phyloP scores from a whole-genome alignment of 1,140 invertebrate genomes.

The Colletes latitarsis region DNA sequence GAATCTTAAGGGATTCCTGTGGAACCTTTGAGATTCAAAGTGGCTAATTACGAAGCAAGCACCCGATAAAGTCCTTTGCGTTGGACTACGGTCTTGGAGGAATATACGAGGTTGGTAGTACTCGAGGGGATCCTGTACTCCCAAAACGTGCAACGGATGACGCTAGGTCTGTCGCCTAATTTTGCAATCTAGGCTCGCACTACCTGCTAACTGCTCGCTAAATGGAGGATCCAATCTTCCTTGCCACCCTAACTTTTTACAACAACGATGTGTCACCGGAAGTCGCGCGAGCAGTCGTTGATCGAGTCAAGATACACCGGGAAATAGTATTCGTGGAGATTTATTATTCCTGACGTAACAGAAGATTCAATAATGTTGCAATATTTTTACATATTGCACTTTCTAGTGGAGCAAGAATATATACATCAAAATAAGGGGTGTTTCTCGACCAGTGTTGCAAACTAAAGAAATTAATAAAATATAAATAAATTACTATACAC shows the following conservation, averaged over 20 bases:
- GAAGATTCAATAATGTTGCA: too few relatives aligned
- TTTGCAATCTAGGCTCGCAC: constrained; percentile 74
- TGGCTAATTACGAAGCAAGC: constrained; percentile 68
- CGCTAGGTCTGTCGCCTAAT: constrained; percentile 71
- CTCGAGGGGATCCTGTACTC: constrained; percentile 64
- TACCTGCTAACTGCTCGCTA: constrained; percentile 76
- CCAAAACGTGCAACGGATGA: constrained; percentile 61
- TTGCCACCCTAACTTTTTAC: constrained; percentile 55
- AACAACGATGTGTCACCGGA: constrained; percentile 51
- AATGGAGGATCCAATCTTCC: constrained; percentile 76
- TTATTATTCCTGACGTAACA: too few relatives aligned
- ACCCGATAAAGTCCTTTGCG: constrained; percentile 67
- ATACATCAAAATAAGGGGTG: too few relatives aligned
- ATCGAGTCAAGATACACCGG: too few relatives aligned
- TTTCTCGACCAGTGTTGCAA: too few relatives aligned
- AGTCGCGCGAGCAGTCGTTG: not conserved
- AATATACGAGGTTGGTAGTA: constrained; percentile 61
- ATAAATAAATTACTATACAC: too few relatives aligned
- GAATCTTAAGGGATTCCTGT: constrained; percentile 47
- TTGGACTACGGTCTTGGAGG: constrained; percentile 64
- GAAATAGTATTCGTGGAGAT: too few relatives aligned
- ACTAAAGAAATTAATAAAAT: too few relatives aligned
- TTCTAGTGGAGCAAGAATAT: too few relatives aligned
- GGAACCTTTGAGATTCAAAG: constrained; percentile 64
- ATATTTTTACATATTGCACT: too few relatives aligned